Evolutionary conservation across 2,113 vertebrate species (phyloP).

Genomic region (Ceyx margarethae): DNA sequence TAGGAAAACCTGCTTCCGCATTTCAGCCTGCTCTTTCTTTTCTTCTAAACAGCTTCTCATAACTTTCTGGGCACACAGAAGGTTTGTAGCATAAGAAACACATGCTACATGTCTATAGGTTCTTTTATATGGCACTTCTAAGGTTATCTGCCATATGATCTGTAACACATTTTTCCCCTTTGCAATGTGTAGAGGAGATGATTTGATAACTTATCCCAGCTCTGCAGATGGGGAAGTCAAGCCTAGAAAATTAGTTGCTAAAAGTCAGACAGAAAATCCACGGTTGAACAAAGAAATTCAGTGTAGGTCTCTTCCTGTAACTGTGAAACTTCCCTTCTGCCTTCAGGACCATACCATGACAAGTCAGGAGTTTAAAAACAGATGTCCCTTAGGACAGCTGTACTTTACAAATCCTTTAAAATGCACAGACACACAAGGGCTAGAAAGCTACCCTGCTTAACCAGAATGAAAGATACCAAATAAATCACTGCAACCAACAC

Average conservation of each 20-base stretch:
- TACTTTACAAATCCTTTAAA: conserved; percentile 27
- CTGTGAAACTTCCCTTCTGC: neutral
- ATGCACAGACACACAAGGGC: neutral
- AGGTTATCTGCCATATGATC: neutral
- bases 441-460: neutral
- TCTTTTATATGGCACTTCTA: neutral
- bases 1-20: neutral
- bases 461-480: neutral
- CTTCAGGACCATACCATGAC: neutral
- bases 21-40: neutral
- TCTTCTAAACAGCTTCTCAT: neutral
- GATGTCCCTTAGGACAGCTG: neutral
- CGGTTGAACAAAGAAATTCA: neutral
- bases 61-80: neutral
- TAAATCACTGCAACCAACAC: neutral
- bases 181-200: neutral
- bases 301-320: neutral
- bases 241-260: conserved; percentile 35
- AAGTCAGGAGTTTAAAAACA: neutral
- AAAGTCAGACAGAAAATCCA: conserved; percentile 37
- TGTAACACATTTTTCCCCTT: neutral
- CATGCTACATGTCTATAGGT: neutral
- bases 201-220: conserved; percentile 24
- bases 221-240: conserved; percentile 17
- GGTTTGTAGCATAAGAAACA: neutral